These are phyloP conservation scores for Fragum whitleyi DNA, from an alignment of 2,888 invertebrate species.

Conservation along the genomic window DNA sequence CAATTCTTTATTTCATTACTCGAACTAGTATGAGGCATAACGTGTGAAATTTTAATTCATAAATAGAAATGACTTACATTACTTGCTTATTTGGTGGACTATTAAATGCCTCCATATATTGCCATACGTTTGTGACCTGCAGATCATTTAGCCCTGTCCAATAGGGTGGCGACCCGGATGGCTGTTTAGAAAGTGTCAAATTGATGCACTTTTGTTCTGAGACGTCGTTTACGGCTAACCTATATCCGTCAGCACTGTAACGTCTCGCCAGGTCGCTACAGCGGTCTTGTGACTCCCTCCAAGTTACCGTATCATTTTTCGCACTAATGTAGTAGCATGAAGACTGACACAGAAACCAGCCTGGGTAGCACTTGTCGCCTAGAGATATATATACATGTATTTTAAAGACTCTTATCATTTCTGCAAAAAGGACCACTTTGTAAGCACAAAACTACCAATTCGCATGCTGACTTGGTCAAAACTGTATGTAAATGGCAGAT, in stretches of 20 bases:
- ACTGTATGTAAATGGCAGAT: too few species aligned
- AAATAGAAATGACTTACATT: conserved; percentile 69
- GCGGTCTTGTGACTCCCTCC: conserved; percentile 58
- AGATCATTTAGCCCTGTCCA: conserved; percentile 72
- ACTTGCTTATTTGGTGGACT: conserved; percentile 57
- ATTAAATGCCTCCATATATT: conserved; percentile 49
- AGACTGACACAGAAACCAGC: conserved; percentile 51
- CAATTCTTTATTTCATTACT: too few species aligned
- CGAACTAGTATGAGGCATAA: too few species aligned
- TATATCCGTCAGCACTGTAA: conserved; percentile 37
- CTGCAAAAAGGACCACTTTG: too few species aligned
- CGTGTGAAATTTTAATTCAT: too few species aligned
- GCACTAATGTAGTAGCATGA: conserved; percentile 64
- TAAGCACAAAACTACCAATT: too few species aligned
- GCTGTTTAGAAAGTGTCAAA: conserved; percentile 26
- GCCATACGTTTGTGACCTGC: conserved; percentile 64
- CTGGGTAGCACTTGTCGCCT: conserved; percentile 43
- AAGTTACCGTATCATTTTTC: conserved; percentile 47
- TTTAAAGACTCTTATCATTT: too few species aligned
- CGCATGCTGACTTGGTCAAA: too few species aligned
- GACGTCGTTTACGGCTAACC: conserved; percentile 62
- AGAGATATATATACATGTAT: too few species aligned
- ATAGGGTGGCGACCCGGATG: conserved; percentile 51
- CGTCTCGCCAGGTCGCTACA: conserved; percentile 56
- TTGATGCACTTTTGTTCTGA: conserved; percentile 56